Conservation (phyloP, 2,797 vertebrate species). For the Clarias fuscus region DNA sequence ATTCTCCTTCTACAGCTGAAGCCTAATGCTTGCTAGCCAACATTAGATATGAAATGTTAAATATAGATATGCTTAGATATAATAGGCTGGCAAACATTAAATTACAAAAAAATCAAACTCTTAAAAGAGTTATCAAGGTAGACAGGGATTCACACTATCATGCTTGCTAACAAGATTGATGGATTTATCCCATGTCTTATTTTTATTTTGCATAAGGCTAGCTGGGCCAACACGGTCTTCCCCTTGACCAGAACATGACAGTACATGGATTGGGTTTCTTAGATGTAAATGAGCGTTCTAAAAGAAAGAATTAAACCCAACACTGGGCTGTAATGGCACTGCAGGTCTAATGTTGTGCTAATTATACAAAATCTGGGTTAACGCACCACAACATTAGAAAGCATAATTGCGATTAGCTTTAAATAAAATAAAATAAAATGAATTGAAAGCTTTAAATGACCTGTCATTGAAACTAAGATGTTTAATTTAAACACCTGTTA, state of each 20-base stretch:
- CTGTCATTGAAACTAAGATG: conserved; percentile 21
- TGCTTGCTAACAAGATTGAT: background rate
- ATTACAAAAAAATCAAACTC: background rate
- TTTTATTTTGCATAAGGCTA: background rate
- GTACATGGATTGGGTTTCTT: background rate
- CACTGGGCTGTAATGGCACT: background rate
- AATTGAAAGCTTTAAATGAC: conserved; percentile 8
- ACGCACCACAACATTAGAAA: background rate
- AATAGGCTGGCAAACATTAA: background rate
- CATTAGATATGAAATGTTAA: background rate
- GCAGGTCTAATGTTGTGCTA: background rate
- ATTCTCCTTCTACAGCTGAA: background rate
- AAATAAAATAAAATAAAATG: background rate
- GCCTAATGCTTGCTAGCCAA: background rate
- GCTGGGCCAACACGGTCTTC: background rate
- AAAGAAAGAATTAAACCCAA: background rate
- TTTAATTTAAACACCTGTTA: background rate
- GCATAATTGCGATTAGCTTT: background rate
- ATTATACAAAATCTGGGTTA: background rate
- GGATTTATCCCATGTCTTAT: background rate
- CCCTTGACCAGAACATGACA: background rate
- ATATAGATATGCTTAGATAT: too few species aligned
- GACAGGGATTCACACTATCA: background rate
- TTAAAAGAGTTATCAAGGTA: background rate
- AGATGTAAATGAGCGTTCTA: background rate